Evolutionary conservation across 2,888 invertebrate genomes (phyloP).

Genomic region (Callosobruchus maculatus): DNA sequence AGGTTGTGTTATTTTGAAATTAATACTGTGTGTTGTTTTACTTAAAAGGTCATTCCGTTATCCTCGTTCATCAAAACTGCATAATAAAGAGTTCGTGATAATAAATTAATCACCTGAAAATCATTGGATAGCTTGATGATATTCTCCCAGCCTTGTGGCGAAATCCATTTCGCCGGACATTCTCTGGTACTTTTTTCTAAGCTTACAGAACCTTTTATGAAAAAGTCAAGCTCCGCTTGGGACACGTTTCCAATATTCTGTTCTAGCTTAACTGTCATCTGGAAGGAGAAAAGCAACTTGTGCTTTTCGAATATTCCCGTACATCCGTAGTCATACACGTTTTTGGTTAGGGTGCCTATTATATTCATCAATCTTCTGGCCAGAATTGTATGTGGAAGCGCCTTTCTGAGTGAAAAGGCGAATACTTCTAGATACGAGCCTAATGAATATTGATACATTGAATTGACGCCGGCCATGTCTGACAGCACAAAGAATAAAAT

Average conservation of each 20-base stretch:
- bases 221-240: conserved; percentile 80
- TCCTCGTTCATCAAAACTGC: too few relatives aligned
- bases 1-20: too few relatives aligned
- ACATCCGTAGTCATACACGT: conserved; percentile 88
- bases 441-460: conserved; percentile 91
- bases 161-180: conserved; percentile 72
- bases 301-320: conserved; percentile 90
- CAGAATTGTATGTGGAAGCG: conserved; percentile 77
- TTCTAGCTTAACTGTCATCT: conserved; percentile 82
- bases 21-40: too few relatives aligned
- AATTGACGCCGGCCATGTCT: conserved; percentile 83
- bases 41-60: too few relatives aligned
- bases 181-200: conserved; percentile 67
- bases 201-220: conserved; percentile 75
- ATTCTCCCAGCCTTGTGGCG: conserved; percentile 79
- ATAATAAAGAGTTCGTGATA: too few relatives aligned
- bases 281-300: conserved; percentile 86
- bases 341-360: conserved; percentile 78
- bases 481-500: conserved; percentile 87
- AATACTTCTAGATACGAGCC: conserved; percentile 84
- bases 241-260: conserved; percentile 62
- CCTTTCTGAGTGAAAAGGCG: conserved; percentile 73
- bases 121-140: conserved; percentile 67
- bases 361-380: conserved; percentile 74
- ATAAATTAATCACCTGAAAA: conserved; percentile 51